Percentiles rank a stretch among this genome's conserved stretches.
Conservation (phyloP, 2,888 invertebrate genomes). For the Mythimna albipuncta region DNA sequence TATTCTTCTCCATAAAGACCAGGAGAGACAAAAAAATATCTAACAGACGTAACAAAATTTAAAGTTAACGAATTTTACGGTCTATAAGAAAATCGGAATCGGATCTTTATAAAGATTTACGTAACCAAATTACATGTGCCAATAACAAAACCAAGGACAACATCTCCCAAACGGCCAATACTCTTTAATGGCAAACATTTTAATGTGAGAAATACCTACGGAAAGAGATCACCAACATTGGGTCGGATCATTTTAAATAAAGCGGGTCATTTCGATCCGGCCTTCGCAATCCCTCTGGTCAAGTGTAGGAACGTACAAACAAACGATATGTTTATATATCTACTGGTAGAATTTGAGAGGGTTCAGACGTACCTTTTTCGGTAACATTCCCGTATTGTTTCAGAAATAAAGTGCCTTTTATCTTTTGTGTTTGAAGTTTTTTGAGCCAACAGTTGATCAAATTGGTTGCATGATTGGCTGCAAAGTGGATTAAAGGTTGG, state of each 20-base stretch:
- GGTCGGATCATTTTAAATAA: slow-evolving; percentile 49
- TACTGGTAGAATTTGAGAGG: slow-evolving; percentile 39
- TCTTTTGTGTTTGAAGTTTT: slow-evolving; percentile 10
- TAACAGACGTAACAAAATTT: no score
- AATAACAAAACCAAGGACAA: neutral
- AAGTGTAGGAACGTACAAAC: slow-evolving; percentile 38
- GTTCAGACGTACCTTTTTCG: slow-evolving; percentile 35
- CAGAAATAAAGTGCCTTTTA: slow-evolving; percentile 23
- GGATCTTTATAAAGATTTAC: no score
- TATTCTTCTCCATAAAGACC: no score
- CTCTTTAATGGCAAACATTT: slow-evolving; percentile 18
- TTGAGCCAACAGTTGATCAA: slow-evolving; percentile 1
- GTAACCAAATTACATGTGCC: neutral
- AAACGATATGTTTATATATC: slow-evolving; percentile 13
- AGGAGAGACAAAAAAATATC: no score
- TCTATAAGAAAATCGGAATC: no score
- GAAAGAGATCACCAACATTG: slow-evolving; percentile 26
- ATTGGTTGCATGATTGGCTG: slow-evolving; percentile 13
- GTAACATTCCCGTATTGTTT: slow-evolving; percentile 30
- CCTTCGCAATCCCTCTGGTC: slow-evolving; percentile 41
- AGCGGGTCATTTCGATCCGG: slow-evolving; percentile 34
- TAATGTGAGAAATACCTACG: slow-evolving; percentile 29
- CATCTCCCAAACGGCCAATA: slow-evolving; percentile 7
- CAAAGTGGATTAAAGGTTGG: no score
- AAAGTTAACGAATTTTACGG: no score